Base-by-base conservation (phyloP, 2,797 vertebrate species). In the Acanthis flammea region DNA sequence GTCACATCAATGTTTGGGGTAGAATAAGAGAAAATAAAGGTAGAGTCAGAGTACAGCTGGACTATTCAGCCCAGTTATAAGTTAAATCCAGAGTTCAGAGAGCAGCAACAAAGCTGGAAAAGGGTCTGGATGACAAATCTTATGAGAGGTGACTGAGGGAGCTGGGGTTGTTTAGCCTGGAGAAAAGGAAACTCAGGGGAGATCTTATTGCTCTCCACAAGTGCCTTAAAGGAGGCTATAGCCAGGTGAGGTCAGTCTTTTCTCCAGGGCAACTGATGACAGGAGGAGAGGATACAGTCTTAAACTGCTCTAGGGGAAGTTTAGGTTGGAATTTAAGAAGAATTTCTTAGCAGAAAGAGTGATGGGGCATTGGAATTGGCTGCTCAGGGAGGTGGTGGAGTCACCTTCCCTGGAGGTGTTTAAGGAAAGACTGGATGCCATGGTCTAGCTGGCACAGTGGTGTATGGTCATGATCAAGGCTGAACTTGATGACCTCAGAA, bases 401-500 rank as follows among this genome's bases (percentile, higher is more conserved):
- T 62, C 28, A 31, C 5, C 1, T 0, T 45, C 24, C 10, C n/a
- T 16, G 24, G 17, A 70, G 24, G 14, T 25, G 1, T 50, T 54
- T 11, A 30, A 57, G 37, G 5, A 50, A 70, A 25, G 23, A 7
- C 42, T 82, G 44, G 37, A 57, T 19, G 17, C 8, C 44, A 33
- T 19, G 17, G 37, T 39, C 24, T 22, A 19, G 17, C 22, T 63
- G 63, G 3, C 44, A 76, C 1, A 3, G 37, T 39, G 37, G 17
- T 57, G 37, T 44, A 30, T 19, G 12, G 12, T 33, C 50, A 39
- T 12, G 22, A 33, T 55, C 54, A 55, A 28, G 12, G 27, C 24
- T 61, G 31, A 33, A 41, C 12, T 31, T 0, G 0, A 30, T 33
- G 23, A 33, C 6, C 10, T 31, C n/a, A 62, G 14, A 57, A 1